phyloP scores from a whole-genome alignment of 2,888 invertebrate species.

The Cephus nigrinus region DNA sequence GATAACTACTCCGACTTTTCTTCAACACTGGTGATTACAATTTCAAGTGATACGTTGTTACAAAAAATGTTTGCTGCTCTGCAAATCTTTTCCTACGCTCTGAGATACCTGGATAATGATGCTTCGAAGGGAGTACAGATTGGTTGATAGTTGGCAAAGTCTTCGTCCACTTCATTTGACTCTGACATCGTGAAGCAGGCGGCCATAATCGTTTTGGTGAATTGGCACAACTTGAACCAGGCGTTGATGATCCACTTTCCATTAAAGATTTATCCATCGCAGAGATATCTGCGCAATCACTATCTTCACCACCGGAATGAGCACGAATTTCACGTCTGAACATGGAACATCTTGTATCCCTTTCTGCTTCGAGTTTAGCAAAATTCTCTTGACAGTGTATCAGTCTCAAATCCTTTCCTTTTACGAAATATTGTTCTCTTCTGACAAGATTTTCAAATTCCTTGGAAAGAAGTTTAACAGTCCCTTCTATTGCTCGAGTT shows the following conservation, averaged over 20 bases:
- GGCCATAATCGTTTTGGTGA: slow-evolving; percentile 72
- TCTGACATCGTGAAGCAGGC: slow-evolving; percentile 59
- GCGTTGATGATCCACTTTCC: slow-evolving; percentile 70
- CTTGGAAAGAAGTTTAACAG: slow-evolving; percentile 57
- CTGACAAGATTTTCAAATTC: slow-evolving; percentile 59
- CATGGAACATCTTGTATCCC: slow-evolving; percentile 44
- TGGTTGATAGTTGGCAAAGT: slow-evolving; percentile 67
- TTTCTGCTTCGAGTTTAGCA: slow-evolving; percentile 52
- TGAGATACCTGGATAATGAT: slow-evolving; percentile 58
- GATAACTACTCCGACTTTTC: not conserved
- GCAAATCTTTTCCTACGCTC: not conserved
- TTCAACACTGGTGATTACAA: not conserved
- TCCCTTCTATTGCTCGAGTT: slow-evolving; percentile 58
- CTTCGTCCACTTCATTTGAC: slow-evolving; percentile 67
- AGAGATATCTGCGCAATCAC: slow-evolving; percentile 64
- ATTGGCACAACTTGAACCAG: slow-evolving; percentile 74
- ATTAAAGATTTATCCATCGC: slow-evolving; percentile 55
- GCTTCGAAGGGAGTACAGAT: slow-evolving; percentile 56
- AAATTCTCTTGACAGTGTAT: slow-evolving; percentile 45
- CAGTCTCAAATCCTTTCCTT: slow-evolving; percentile 42
- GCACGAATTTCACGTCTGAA: slow-evolving; percentile 67
- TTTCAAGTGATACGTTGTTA: not conserved
- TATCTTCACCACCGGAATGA: slow-evolving; percentile 72
- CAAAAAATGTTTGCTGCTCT: not conserved
- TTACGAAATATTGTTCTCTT: slow-evolving; percentile 53